These are phyloP conservation scores for Cryptus viduatorius DNA, from an alignment of 2,888 invertebrate species.

Conservation along the genomic window DNA sequence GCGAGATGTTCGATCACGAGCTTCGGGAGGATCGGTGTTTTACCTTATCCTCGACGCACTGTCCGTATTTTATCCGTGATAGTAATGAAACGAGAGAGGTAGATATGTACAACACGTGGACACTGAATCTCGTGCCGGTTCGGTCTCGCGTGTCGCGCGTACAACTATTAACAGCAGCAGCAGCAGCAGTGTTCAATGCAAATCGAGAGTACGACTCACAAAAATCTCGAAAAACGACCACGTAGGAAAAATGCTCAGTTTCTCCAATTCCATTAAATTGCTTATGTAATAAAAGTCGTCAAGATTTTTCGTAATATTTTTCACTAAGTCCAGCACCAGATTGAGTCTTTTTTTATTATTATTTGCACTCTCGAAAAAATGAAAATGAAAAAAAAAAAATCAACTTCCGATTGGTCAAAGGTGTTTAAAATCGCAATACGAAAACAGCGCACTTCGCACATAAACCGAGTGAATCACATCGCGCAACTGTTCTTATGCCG, in stretches of 20 bases:
- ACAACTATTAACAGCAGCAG: neutral
- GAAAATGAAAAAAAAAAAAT: neutral
- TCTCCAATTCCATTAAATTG: slow-evolving; percentile 27
- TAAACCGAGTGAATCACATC: slow-evolving; percentile 40
- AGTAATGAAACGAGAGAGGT: slow-evolving; percentile 26
- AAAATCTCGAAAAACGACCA: slow-evolving; percentile 4
- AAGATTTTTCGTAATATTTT: slow-evolving; percentile 7
- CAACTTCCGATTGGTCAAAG: slow-evolving; percentile 23
- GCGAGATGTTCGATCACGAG: slow-evolving; percentile 30
- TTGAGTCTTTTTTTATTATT: slow-evolving; percentile 16
- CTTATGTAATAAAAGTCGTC: slow-evolving; percentile 38
- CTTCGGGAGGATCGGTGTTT: slow-evolving; percentile 14
- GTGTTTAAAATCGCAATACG: neutral
- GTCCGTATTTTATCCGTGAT: slow-evolving; percentile 56
- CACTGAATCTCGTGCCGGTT: slow-evolving; percentile 47
- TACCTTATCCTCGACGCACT: slow-evolving; percentile 65
- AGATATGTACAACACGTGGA: slow-evolving; percentile 59
- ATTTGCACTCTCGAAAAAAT: slow-evolving; percentile 34
- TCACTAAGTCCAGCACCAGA: slow-evolving; percentile 49
- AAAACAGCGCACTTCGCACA: slow-evolving; percentile 5
- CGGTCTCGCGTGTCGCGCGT: slow-evolving; percentile 31
- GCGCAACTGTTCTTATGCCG: slow-evolving; percentile 32
- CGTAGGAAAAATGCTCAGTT: slow-evolving; percentile 49
- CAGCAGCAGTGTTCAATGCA: neutral
- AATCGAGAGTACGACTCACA: slow-evolving; percentile 18